Evolutionary conservation across 1,140 invertebrate species (phyloP).

Genomic region (Drosophila funebris): DNA sequence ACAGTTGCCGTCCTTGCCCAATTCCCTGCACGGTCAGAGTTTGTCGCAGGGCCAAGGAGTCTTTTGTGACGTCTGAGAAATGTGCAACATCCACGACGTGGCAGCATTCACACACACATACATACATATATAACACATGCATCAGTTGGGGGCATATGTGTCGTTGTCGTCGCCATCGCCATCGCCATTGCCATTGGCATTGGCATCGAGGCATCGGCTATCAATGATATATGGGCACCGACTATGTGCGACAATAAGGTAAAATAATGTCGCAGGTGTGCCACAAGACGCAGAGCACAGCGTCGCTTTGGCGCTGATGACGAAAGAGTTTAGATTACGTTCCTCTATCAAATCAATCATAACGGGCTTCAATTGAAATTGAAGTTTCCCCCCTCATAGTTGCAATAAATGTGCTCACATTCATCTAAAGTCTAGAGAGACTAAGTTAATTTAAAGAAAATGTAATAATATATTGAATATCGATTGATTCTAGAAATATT

Average conservation of each 20-base stretch:
- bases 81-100: slow-evolving; percentile 70
- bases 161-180: slow-evolving; percentile 49
- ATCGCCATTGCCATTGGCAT: slow-evolving; percentile 31
- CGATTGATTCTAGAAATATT: not conserved
- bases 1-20: slow-evolving; percentile 1
- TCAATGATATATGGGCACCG: slow-evolving; percentile 71
- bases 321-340: slow-evolving; percentile 63
- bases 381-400: not conserved
- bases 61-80: slow-evolving; percentile 75
- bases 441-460: slow-evolving; percentile 3
- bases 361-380: slow-evolving; percentile 16
- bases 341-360: slow-evolving; percentile 66
- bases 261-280: slow-evolving; percentile 80
- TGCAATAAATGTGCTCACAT: slow-evolving; percentile 18
- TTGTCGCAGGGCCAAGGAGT: slow-evolving; percentile 53
- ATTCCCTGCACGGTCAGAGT: slow-evolving; percentile 27
- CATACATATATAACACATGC: slow-evolving; percentile 2
- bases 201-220: slow-evolving; percentile 56
- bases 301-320: slow-evolving; percentile 4
- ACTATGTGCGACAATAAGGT: slow-evolving; percentile 76
- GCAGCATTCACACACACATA: slow-evolving; percentile 40
- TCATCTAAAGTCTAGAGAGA: slow-evolving; percentile 6
- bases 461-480: not conserved
- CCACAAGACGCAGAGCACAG: slow-evolving; percentile 29
- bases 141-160: slow-evolving; percentile 61